Conservation (phyloP, 2,888 invertebrate genomes). For the Cepaea hortensis region DNA sequence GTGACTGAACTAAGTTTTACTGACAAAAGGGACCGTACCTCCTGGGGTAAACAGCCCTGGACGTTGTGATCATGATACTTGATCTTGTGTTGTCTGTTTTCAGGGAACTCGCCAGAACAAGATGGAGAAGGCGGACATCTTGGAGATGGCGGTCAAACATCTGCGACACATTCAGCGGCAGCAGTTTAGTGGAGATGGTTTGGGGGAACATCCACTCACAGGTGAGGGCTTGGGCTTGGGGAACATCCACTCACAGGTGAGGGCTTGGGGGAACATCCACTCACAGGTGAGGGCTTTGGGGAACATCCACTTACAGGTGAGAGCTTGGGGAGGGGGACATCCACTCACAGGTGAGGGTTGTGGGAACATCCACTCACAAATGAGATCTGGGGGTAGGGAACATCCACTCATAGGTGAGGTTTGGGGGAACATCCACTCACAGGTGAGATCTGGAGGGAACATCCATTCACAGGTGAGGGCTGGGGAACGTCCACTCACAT, state of each 20-base stretch:
- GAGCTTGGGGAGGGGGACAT: not conserved
- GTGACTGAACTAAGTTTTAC: too few species aligned
- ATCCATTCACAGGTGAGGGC: too few species aligned
- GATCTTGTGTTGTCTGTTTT: conserved; percentile 39
- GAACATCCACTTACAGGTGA: too few species aligned
- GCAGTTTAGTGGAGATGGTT: conserved; percentile 56
- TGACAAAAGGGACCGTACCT: too few species aligned
- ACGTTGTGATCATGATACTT: not conserved
- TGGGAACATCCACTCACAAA: not conserved
- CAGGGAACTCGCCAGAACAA: conserved; percentile 74
- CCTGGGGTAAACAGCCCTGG: too few species aligned
- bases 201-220: not conserved
- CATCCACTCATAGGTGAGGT: not conserved
- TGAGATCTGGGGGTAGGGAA: not conserved
- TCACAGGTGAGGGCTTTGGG: not conserved
- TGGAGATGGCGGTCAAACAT: conserved; percentile 75
- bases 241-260: not conserved
- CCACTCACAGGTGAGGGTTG: too few species aligned
- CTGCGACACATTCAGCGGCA: conserved; percentile 68
- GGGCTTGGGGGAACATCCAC: not conserved
- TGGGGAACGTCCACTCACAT: too few species aligned
- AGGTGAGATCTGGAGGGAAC: too few species aligned
- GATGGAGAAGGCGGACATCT: conserved; percentile 75
- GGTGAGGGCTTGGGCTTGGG: not conserved
- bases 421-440: not conserved